phyloP scores from a whole-genome alignment of 92 coral and sea anemone species.

The Anthopleura xanthogrammica region DNA sequence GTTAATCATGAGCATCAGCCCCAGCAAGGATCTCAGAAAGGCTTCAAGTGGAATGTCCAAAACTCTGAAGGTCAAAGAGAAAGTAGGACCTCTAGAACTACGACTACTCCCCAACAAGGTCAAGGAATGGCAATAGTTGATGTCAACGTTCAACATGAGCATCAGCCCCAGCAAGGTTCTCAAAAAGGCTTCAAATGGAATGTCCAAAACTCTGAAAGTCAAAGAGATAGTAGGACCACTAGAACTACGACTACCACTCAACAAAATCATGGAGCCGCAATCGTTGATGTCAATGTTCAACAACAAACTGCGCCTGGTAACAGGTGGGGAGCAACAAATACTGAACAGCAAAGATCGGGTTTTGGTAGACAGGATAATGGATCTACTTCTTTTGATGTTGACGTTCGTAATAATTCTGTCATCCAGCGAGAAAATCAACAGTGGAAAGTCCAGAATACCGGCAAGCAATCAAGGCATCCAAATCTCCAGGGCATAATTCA shows the following conservation, averaged over 20 bases:
- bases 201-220: not conserved
- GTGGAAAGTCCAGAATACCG: too few species aligned
- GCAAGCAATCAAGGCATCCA: too few species aligned
- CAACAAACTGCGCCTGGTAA: not conserved
- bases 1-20: not conserved
- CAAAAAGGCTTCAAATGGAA: constrained; percentile 9
- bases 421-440: too few species aligned
- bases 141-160: too few species aligned
- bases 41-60: too few species aligned
- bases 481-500: not conserved
- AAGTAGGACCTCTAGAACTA: too few species aligned
- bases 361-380: not conserved
- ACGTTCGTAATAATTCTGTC: too few species aligned
- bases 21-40: too few species aligned
- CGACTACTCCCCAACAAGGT: too few species aligned
- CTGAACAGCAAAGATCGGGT: not conserved
- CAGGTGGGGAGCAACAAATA: not conserved
- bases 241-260: not conserved
- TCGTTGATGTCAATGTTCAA: not conserved
- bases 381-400: not conserved
- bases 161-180: not conserved
- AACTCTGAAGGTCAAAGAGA: too few species aligned
- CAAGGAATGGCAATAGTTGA: too few species aligned
- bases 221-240: not conserved
- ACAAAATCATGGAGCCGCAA: not conserved